These are phyloP conservation scores for Drosophila lacicola DNA, from an alignment of 2,888 invertebrate species.

Conservation along the genomic window DNA sequence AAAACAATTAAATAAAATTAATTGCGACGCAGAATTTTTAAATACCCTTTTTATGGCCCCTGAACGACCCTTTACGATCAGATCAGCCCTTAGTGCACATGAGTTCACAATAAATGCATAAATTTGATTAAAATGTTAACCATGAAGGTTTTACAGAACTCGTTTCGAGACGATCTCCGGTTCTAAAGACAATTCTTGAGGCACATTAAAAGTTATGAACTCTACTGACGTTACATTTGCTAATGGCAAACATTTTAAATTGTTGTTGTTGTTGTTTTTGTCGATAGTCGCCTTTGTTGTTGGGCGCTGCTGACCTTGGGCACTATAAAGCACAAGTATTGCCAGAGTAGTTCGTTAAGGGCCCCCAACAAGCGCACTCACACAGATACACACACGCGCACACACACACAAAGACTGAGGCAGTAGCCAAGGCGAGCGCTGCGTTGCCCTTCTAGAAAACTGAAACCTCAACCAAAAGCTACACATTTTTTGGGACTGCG, in stretches of 20 bases:
- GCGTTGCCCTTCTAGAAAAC: constrained; percentile 57
- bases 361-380: constrained; percentile 45
- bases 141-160: constrained; percentile 11
- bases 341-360: constrained; percentile 55
- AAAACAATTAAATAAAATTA: no score
- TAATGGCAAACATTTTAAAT: constrained; percentile 26
- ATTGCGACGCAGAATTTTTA: no score
- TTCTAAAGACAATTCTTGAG: constrained; percentile 17
- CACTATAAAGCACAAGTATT: constrained; percentile 31
- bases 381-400: constrained; percentile 2
- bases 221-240: constrained; percentile 38
- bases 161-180: constrained; percentile 5
- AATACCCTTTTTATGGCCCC: no score
- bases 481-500: constrained; percentile 40
- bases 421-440: constrained; percentile 46
- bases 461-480: constrained; percentile 21
- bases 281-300: constrained; percentile 6
- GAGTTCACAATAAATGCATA: constrained; percentile 12
- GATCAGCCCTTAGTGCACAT: background rate
- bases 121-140: background rate
- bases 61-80: background rate
- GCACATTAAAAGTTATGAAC: constrained; percentile 3
- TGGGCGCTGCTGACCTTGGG: constrained; percentile 50
- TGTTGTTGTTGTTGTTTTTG: constrained; percentile 5
- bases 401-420: background rate